A percentile compares a stretch with the other conserved stretches of the same genome.
These are phyloP conservation scores for Ceyx erithaca DNA, from an alignment of 2,797 vertebrate species.

Conservation along the genomic window DNA sequence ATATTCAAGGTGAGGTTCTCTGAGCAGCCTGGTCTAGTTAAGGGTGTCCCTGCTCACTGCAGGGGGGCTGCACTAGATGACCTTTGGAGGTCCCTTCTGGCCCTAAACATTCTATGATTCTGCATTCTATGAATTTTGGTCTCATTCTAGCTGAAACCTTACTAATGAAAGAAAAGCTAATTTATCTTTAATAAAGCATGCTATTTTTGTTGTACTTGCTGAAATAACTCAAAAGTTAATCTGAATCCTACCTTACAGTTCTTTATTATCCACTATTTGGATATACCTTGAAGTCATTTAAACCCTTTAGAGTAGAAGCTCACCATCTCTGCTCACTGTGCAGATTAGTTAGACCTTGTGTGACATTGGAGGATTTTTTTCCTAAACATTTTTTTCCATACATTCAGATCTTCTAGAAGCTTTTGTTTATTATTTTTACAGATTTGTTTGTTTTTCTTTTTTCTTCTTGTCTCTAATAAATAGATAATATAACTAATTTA, in stretches of 20 bases:
- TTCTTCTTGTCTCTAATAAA: background rate
- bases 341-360: background rate
- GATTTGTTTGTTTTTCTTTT: background rate
- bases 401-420: background rate
- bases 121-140: background rate
- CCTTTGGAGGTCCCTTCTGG: no score
- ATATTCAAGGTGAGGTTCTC: no score
- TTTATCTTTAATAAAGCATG: background rate
- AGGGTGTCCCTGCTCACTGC: no score
- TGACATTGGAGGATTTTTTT: background rate
- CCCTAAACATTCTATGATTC: no score
- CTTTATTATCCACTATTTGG: background rate
- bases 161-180: rapidly evolving
- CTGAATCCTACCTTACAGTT: background rate
- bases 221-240: background rate
- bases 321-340: background rate
- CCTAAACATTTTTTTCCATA: background rate
- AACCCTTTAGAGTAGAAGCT: background rate
- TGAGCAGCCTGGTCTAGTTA: no score
- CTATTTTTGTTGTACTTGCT: background rate
- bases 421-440: background rate
- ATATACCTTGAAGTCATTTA: background rate
- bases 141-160: background rate
- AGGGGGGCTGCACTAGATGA: no score
- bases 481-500: background rate